Base-by-base conservation (phyloP, 92 coral and sea anemone species). In the Blastomussa wellsi region DNA sequence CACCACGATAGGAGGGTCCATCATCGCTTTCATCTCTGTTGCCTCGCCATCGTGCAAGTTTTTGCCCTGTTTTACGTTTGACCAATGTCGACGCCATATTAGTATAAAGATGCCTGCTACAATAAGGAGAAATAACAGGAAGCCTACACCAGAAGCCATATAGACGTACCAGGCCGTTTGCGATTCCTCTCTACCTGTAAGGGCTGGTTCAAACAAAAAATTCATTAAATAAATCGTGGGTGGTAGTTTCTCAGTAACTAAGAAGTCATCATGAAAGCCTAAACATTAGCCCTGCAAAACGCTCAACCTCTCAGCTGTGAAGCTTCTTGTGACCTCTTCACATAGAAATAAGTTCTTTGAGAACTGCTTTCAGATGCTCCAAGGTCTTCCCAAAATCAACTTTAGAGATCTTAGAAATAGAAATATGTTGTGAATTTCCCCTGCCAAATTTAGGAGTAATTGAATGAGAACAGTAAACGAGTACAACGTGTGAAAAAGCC, bases 51-150 rank as follows among this genome's bases (percentile, higher is more conserved):
- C 17, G 0, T 10, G n/a, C 15, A 12, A 5, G 7, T 14, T 28
- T 51, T 37, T 35, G 10, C 24, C 7, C 0, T 11, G 12, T 49
- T 51, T 82, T 8, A 24, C 6, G 9, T 51, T 9, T 82, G 78
- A 82, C 44, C 64, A 37, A 29, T 71, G 36, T 82, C 86, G 78
- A 36, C 85, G 78, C 26, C 52, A 53, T 24, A 82, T 17, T 17
- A 80, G 62, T 52, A 82, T 47, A 52, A 36, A 65, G 3, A 70
- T 28, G 11, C 70, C 53, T 48, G 64, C 33, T 24, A 16, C 55
- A 38, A 71, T 12, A 16, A 82, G 2, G 26, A 71, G 5, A 13
- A 82, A 52, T 37, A 82, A 1, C 59, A 80, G 52, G 22, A 26
- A 1, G 0, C 78, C 77, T 19, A 31, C 33, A 35, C 53, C 16